phyloP scores from a whole-genome alignment of 1,140 invertebrate species.

The Macrobrachium nipponense region DNA sequence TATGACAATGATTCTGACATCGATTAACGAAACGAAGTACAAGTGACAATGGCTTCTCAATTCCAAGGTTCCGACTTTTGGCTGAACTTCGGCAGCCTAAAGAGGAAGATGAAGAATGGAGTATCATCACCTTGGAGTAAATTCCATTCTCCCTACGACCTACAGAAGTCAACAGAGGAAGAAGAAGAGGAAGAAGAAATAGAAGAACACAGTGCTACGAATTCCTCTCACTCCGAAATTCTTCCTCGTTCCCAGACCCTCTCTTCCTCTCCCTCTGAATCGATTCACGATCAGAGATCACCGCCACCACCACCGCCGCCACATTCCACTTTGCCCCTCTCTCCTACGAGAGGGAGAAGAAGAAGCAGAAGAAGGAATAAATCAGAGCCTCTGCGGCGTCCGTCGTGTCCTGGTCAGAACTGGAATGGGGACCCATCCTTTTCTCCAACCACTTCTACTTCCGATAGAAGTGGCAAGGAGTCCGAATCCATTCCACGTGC shows the following conservation, averaged over 20 bases:
- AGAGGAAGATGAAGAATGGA: not conserved
- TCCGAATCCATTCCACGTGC: too few species aligned
- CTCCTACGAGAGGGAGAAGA: not conserved
- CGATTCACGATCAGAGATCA: not conserved
- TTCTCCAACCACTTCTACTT: too few species aligned
- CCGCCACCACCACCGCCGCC: not conserved
- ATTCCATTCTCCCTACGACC: slow-evolving; percentile 20
- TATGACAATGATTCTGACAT: too few species aligned
- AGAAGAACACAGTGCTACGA: too few species aligned
- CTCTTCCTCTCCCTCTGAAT: not conserved
- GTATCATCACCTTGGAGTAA: slow-evolving; percentile 2
- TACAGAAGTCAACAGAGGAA: not conserved
- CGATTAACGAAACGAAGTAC: too few species aligned
- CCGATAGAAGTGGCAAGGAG: too few species aligned
- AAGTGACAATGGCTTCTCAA: not conserved
- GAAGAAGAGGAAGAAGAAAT: too few species aligned
- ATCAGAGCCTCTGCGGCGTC: not conserved
- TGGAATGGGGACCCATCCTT: too few species aligned
- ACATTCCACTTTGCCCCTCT: not conserved
- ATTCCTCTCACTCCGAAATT: too few species aligned
- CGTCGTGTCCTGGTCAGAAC: not conserved
- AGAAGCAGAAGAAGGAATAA: too few species aligned
- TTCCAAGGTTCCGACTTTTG: not conserved
- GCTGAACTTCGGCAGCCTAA: slow-evolving; percentile 1
- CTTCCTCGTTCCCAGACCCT: not conserved